Evolutionary conservation across 2,113 vertebrate genomes (phyloP).

Genomic region (Apteryx owenii): DNA sequence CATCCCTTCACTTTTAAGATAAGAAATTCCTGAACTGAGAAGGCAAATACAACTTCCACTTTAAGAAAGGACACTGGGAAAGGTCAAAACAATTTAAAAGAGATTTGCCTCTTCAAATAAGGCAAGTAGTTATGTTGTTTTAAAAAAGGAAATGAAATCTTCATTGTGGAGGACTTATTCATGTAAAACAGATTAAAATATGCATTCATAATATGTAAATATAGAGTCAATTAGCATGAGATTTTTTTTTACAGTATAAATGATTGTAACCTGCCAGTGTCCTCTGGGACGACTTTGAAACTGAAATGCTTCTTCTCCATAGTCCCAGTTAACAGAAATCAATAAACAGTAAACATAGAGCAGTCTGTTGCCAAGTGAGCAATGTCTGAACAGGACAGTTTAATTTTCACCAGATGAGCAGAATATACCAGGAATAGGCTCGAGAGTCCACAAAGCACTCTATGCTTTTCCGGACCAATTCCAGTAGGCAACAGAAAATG

Average conservation of each 20-base stretch:
- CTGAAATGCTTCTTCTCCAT: slow-evolving; percentile 59
- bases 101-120: slow-evolving; percentile 69
- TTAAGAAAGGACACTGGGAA: slow-evolving; percentile 50
- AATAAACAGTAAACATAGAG: slow-evolving; percentile 72
- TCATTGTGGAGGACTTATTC: slow-evolving; percentile 70
- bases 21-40: slow-evolving; percentile 55
- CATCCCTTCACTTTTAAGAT: slow-evolving; percentile 48
- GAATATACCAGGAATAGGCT: slow-evolving; percentile 20
- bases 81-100: slow-evolving; percentile 75
- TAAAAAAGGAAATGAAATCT: slow-evolving; percentile 73
- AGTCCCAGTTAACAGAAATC: slow-evolving; percentile 70
- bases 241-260: slow-evolving; percentile 58
- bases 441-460: neutral
- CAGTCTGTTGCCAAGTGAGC: slow-evolving; percentile 58
- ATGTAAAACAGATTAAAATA: slow-evolving; percentile 78
- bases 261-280: slow-evolving; percentile 72
- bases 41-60: slow-evolving; percentile 39
- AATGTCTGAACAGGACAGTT: slow-evolving; percentile 42
- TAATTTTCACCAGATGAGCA: slow-evolving; percentile 49
- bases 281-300: slow-evolving; percentile 74
- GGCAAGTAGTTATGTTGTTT: slow-evolving; percentile 68
- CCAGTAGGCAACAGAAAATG: neutral
- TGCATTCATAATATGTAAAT: slow-evolving; percentile 78
- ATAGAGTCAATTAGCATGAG: slow-evolving; percentile 73
- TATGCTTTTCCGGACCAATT: neutral